Evolutionary conservation across 2,113 vertebrate genomes (phyloP).

Genomic region (Xenopus borealis): DNA sequence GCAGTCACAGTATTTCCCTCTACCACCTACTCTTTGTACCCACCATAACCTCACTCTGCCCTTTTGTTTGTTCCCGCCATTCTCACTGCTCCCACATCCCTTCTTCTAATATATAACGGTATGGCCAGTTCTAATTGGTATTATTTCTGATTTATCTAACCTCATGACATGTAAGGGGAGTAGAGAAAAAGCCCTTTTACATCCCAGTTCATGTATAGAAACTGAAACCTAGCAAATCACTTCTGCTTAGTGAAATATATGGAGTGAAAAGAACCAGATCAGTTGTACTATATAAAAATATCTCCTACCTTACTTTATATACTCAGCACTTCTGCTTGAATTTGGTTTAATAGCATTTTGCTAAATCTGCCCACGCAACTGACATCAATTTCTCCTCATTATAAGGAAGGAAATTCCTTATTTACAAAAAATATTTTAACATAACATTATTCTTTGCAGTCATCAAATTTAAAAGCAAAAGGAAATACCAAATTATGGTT

Average conservation of each 20-base stretch:
- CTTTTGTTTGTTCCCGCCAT: no score
- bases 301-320: neutral
- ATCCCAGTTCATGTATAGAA: no score
- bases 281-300: neutral
- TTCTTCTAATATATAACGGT: no score
- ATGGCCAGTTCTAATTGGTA: no score
- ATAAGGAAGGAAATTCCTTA: conserved; percentile 36
- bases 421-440: conserved; percentile 41
- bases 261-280: neutral
- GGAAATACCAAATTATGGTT: conserved; percentile 42
- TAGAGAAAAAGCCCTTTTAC: neutral
- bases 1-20: no score
- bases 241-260: neutral
- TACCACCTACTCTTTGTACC: no score
- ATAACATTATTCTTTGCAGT: conserved; percentile 41
- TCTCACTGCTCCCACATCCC: no score
- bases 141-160: no score
- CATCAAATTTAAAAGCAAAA: conserved; percentile 30
- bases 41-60: no score
- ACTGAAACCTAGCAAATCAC: no score
- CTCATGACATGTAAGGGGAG: no score
- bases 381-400: conserved; percentile 36
- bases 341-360: neutral
- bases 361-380: conserved; percentile 1
- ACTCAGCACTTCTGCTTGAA: no score